Base-by-base conservation (phyloP, 2,888 invertebrate species). In the Parapristionchus giblindavisi region DNA sequence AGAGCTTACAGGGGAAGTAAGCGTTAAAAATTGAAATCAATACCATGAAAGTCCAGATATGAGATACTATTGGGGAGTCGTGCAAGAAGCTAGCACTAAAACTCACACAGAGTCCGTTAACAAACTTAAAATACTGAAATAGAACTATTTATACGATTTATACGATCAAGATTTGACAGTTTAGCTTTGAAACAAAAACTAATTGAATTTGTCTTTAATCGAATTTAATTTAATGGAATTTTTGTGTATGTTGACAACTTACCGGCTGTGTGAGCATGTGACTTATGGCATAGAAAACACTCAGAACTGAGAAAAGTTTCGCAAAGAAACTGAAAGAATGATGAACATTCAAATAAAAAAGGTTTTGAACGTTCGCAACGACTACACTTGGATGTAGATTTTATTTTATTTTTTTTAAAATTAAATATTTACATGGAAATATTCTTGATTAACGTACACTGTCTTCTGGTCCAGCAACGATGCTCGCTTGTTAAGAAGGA, bases 251-350 rank as follows among this genome's bases (percentile, higher is more conserved):
- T 8, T 48, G 21, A 48, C 14, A 14, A 2, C 68, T 4, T 52
- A 68, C 68, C 52, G 68, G 68, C 11, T 52, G 68, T 2, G 52
- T 21, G 3, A 68, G 52, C 21, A 11, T 11, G 27, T 68, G 68
- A 6, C 24, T 21, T 3, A 68, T n/a, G 17, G 51, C 68, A 24
- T 38, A 68, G 0, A 68, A 8, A 34, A 68, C n/a, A 24, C 68
- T 36, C 29, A 65, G 63, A 27, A 29, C 11, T 5, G 63, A 40
- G 27, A 65, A 65, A 4, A 43, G 43, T 6, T 43, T 65, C 0
- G 63, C 43, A 32, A 65, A 65, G 4, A 43, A 43, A 1, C 63
- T 65, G 63, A 43, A 24, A 27, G 8, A 27, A 3, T 24, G 29
- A n/a, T 3, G 3, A 29, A 56, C 24, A 40, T n/a, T n/a, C n/a